A percentile compares a stretch with the other conserved stretches of the same genome.
phyloP scores from a whole-genome alignment of 2,113 vertebrate species.

The Sphyrna mokarran region DNA sequence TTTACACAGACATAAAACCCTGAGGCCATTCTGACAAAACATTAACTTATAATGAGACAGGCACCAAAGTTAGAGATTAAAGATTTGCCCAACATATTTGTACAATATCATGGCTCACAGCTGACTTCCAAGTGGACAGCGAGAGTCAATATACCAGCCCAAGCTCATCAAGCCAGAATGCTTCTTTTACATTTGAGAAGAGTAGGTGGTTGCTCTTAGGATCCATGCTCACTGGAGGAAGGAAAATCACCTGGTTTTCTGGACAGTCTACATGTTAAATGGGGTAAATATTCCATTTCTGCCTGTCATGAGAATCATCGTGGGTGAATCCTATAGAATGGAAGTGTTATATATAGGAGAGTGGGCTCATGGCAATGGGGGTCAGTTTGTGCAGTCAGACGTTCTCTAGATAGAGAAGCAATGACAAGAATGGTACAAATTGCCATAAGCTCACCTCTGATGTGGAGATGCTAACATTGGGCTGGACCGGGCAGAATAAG shows the following conservation, averaged over 20 bases:
- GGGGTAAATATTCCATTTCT: too few species aligned
- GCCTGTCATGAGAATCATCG: too few species aligned
- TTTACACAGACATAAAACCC: too few species aligned
- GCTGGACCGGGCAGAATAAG: too few species aligned
- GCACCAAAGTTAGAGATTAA: too few species aligned
- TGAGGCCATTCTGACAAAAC: too few species aligned
- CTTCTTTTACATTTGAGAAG: neutral
- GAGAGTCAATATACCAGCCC: neutral
- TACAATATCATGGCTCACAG: neutral
- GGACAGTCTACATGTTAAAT: neutral
- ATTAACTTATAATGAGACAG: too few species aligned
- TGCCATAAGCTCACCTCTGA: too few species aligned
- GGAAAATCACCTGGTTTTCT: neutral
- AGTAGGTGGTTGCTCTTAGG: neutral
- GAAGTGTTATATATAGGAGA: neutral
- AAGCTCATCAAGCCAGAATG: neutral
- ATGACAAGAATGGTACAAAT: neutral
- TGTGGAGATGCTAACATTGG: too few species aligned
- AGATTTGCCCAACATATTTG: neutral
- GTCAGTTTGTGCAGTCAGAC: neutral
- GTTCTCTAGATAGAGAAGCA: neutral
- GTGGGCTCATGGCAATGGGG: neutral
- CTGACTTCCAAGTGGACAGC: neutral
- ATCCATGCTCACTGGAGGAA: neutral
- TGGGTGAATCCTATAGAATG: neutral